Evolutionary conservation across 2,797 vertebrate species (phyloP).

Genomic region (Potorous gilbertii): DNA sequence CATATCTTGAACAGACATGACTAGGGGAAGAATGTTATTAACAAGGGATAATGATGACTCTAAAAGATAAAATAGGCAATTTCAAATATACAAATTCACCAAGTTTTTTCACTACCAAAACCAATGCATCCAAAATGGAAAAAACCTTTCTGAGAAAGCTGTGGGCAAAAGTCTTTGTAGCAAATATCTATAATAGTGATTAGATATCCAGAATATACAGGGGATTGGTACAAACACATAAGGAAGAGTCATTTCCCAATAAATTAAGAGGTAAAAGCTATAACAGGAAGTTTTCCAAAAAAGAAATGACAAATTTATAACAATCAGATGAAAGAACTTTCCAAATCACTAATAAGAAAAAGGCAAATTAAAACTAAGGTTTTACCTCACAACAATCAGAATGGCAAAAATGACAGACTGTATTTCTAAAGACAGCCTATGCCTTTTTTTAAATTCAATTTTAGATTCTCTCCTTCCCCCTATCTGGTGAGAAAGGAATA

Average conservation of each 20-base stretch:
- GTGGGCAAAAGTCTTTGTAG: not conserved
- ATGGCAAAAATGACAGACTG: not conserved
- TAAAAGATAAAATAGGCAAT: not conserved
- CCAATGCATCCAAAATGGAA: not conserved
- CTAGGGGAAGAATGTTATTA: no score
- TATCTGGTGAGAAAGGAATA: not conserved
- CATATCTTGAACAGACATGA: not conserved
- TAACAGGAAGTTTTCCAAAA: conserved; percentile 3
- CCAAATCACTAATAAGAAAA: conserved; percentile 15
- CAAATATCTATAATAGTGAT: not conserved
- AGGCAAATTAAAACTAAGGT: conserved; percentile 17
- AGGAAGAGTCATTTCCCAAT: conserved; percentile 1
- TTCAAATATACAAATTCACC: not conserved
- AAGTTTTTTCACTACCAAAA: not conserved
- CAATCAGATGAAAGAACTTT: conserved; percentile 21
- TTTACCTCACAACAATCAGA: not conserved
- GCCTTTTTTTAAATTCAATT: not conserved
- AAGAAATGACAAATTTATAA: not conserved
- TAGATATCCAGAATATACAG: conserved; percentile 8
- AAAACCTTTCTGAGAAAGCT: not conserved
- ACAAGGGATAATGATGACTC: not conserved
- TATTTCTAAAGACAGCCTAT: not conserved
- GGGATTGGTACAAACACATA: conserved; percentile 4
- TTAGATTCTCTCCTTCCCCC: not conserved
- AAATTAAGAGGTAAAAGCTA: not conserved